Percentiles rank a stretch among this genome's conserved stretches.
Evolutionary conservation across 2,113 vertebrate species (phyloP).

Genomic region (Alces alces): DNA sequence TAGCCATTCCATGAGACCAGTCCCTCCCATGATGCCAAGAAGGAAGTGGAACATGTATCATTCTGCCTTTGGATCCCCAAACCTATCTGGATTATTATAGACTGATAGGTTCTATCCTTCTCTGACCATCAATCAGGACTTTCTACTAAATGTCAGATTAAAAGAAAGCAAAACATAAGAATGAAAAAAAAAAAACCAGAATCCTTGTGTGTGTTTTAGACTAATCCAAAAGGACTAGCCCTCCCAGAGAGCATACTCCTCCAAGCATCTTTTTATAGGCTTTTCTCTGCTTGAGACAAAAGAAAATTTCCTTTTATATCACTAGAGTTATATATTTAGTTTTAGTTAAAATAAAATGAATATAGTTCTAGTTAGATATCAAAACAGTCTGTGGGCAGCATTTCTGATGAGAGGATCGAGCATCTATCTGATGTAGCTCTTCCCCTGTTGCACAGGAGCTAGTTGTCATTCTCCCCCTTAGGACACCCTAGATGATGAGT

Average conservation of each 20-base stretch:
- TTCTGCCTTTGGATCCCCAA: not conserved
- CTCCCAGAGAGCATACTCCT: not conserved
- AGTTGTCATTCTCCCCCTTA: not conserved
- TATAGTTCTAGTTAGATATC: not conserved
- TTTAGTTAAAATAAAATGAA: not conserved
- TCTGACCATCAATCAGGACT: not conserved
- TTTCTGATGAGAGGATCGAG: not conserved
- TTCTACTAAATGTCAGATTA: not conserved
- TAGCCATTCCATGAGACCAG: not conserved
- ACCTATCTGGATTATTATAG: not conserved
- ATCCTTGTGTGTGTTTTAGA: not conserved
- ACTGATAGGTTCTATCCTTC: not conserved
- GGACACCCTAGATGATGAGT: not conserved
- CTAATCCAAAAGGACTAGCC: not conserved
- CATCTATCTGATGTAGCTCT: not conserved
- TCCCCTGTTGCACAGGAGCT: not conserved
- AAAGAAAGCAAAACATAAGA: not conserved
- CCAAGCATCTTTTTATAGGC: not conserved
- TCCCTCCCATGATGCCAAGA: not conserved
- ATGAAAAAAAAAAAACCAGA: not conserved
- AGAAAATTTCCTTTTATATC: not conserved
- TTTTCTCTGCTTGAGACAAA: not conserved
- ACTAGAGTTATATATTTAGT: not conserved
- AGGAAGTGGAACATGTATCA: not conserved
- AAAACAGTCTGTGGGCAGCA: not conserved